These are phyloP conservation scores for Amazona vittata DNA, from an alignment of 2,113 vertebrate genomes.

Conservation along the genomic window DNA sequence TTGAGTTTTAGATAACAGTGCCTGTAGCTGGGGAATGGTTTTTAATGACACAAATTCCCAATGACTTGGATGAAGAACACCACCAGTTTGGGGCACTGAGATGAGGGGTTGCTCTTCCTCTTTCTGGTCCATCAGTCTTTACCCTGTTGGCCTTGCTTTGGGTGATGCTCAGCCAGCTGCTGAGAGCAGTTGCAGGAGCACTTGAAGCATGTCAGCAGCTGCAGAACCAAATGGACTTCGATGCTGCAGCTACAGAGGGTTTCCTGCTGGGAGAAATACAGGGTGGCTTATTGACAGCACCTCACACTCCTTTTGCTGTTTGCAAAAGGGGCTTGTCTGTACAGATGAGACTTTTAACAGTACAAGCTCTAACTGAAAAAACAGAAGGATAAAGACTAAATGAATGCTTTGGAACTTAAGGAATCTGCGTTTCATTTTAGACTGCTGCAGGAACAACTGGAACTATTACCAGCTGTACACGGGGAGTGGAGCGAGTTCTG, in stretches of 20 bases:
- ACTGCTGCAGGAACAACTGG: not conserved
- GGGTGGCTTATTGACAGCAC: not conserved
- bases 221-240: not conserved
- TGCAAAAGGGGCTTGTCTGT: not conserved
- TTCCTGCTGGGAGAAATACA: not conserved
- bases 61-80: fast-evolving
- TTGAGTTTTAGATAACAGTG: not conserved
- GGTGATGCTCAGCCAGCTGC: not conserved
- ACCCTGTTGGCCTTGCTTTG: fast-evolving
- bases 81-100: not conserved
- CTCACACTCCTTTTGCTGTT: fast-evolving
- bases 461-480: not conserved
- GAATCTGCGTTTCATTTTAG: not conserved
- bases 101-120: not conserved
- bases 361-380: not conserved
- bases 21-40: not conserved
- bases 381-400: not conserved
- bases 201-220: slow-evolving; percentile 19
- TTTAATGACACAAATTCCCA: not conserved
- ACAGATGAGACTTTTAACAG: not conserved
- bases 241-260: not conserved
- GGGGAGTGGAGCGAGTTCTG: not conserved
- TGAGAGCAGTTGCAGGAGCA: not conserved
- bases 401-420: not conserved
- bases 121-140: not conserved